These are phyloP conservation scores for Heliocidaris tuberculata DNA, from an alignment of 35 echinoderm and acorn worm species.

Conservation along the genomic window DNA sequence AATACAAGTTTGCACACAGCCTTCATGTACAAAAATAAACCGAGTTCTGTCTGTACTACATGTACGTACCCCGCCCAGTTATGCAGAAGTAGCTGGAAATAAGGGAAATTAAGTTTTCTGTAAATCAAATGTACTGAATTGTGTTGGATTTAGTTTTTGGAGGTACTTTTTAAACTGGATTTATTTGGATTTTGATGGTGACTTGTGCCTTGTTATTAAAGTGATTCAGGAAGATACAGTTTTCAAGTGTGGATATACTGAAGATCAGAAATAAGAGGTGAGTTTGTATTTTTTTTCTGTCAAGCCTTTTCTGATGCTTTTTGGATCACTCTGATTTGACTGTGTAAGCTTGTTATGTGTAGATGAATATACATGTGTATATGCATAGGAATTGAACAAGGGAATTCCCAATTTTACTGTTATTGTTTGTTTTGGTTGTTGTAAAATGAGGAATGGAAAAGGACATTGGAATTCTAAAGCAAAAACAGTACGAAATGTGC, in stretches of 20 bases:
- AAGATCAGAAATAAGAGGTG: neutral
- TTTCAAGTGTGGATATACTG: neutral
- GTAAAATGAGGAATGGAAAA: too few relatives aligned
- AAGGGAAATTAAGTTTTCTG: neutral
- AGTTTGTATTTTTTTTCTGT: neutral
- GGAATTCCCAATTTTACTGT: too few relatives aligned
- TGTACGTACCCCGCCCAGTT: neutral
- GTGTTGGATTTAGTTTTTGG: neutral
- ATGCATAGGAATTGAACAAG: too few relatives aligned
- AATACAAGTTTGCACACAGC: neutral
- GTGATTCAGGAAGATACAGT: neutral
- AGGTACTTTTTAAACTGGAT: neutral
- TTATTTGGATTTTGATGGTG: neutral
- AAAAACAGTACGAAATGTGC: too few relatives aligned
- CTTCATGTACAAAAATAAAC: neutral
- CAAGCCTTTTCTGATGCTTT: too few relatives aligned
- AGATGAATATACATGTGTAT: too few relatives aligned
- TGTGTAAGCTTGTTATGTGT: too few relatives aligned
- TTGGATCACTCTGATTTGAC: too few relatives aligned
- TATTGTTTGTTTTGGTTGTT: too few relatives aligned
- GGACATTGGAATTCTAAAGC: too few relatives aligned
- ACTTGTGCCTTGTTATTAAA: neutral
- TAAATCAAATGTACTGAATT: too few relatives aligned
- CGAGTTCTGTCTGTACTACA: neutral
- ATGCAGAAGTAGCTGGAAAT: neutral